A percentile compares a stretch with the other conserved stretches of the same genome.
These are phyloP conservation scores for Metopia argyrocephala DNA, from an alignment of 2,888 invertebrate species.

Conservation along the genomic window DNA sequence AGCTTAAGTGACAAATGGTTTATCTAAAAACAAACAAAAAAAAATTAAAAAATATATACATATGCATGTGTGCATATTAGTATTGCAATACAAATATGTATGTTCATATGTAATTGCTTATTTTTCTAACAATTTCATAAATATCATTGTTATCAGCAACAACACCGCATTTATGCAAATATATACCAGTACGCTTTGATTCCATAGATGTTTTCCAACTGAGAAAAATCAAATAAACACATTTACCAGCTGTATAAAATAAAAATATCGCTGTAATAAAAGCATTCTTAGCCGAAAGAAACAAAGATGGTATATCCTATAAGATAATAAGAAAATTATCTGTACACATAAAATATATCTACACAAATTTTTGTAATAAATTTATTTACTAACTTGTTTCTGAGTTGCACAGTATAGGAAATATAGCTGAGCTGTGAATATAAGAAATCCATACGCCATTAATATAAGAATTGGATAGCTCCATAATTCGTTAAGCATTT, in stretches of 20 bases:
- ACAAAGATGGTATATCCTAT: slow-evolving; percentile 74
- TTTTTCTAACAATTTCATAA: slow-evolving; percentile 75
- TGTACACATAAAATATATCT: background rate
- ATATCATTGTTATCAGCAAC: slow-evolving; percentile 76
- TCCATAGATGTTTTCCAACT: slow-evolving; percentile 78
- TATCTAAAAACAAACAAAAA: no score
- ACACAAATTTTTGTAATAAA: background rate
- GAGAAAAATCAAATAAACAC: slow-evolving; percentile 77
- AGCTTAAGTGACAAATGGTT: slow-evolving; percentile 78
- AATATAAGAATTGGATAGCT: slow-evolving; percentile 77
- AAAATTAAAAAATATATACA: no score
- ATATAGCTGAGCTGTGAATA: slow-evolving; percentile 78
- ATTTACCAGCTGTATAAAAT: slow-evolving; percentile 76
- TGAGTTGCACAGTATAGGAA: slow-evolving; percentile 77
- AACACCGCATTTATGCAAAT: slow-evolving; percentile 77
- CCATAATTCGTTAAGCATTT: slow-evolving; percentile 76
- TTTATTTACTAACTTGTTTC: slow-evolving; percentile 69
- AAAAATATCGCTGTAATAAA: slow-evolving; percentile 73
- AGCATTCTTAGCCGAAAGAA: slow-evolving; percentile 76
- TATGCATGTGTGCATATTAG: no score
- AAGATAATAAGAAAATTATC: background rate
- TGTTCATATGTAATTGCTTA: no score
- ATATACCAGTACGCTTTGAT: slow-evolving; percentile 77
- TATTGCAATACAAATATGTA: no score
- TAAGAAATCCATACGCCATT: slow-evolving; percentile 78